Evolutionary conservation across 2,888 invertebrate species (phyloP), one percentile per base, ranked within the genome.

Genomic region (Zygothrica quintamaculata): DNA sequence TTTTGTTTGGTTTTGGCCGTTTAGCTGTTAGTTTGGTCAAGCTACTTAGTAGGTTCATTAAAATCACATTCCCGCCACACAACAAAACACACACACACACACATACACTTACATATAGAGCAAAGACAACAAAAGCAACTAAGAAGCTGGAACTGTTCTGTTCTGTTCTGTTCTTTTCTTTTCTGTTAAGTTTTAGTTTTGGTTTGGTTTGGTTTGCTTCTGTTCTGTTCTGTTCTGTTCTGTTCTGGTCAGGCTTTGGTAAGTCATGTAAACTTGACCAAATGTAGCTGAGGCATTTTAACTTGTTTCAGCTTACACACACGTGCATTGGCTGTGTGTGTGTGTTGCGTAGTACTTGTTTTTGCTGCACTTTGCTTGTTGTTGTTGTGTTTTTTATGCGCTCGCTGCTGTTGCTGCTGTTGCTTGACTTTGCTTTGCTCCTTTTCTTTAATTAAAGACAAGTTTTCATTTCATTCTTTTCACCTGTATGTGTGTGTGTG

Each of bases 381-480:
- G 52, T 44, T 58, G 61, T 42, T 55, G 34, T 39, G 36, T 26
- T 66, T 67, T 64, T 60, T 58, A 65, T 58, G 51, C 51, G 33
- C 59, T 58, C 47, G 39, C 26, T 29, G 40, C 34, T 53, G 26
- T 8, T 26, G 8, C 62, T 53, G 12, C 18, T 18, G 31, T 29
- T 26, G 29, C 29, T 57, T 57, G 47, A 40, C 44, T 58, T 51
- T 58, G 47, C 51, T 67, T 64, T 65, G 57, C 67, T 67, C 65
- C 66, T 76, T 74, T 72, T 74, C 75, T 73, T 79, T 82, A 85
- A 84, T 85, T 85, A 85, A 84, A 85, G 72, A 82, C 84, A 72
- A 80, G 85, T 85, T 82, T 80, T 78, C 73, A 82, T 74, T 77
- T 73, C 74, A 82, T 72, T 84, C 78, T 76, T 72, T 70, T 68